Evolutionary conservation across 2,888 invertebrate species (phyloP).

Genomic region (Lymantria dispar): DNA sequence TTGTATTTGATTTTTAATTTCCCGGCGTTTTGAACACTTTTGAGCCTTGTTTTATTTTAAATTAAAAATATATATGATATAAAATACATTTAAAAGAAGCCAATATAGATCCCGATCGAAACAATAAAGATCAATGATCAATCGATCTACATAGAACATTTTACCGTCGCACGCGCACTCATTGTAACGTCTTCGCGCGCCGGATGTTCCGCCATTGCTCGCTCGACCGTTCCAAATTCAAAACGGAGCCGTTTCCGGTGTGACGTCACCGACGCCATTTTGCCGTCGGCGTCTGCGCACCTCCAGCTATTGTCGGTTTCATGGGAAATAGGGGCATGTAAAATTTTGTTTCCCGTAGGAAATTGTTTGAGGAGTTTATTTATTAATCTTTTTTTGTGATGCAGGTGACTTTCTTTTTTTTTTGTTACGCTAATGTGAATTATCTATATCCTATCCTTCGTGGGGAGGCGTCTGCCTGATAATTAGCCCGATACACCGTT

Average conservation of each 20-base stretch:
- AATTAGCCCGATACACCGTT: too few species aligned
- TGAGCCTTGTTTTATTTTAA: too few species aligned
- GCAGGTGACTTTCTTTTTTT: background rate
- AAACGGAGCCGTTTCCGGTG: constrained; percentile 80
- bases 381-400: constrained; percentile 14
- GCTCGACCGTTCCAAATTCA: constrained; percentile 82
- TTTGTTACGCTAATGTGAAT: too few species aligned
- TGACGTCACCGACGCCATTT: constrained; percentile 75
- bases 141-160: constrained; percentile 42
- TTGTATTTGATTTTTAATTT: too few species aligned
- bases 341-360: constrained; percentile 70
- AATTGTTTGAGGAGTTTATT: constrained; percentile 41
- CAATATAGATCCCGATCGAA: constrained; percentile 26
- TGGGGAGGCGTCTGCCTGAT: too few species aligned
- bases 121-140: constrained; percentile 38
- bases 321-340: constrained; percentile 75
- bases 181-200: constrained; percentile 77
- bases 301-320: constrained; percentile 43
- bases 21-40: too few species aligned
- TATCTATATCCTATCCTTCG: too few species aligned
- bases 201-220: constrained; percentile 81
- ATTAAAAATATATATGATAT: too few species aligned
- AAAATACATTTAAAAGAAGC: constrained; percentile 7
- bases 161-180: constrained; percentile 59
- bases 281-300: constrained; percentile 64